These are phyloP conservation scores for Cheilosia variabilis DNA, from an alignment of 2,888 invertebrate genomes.

Conservation along the genomic window DNA sequence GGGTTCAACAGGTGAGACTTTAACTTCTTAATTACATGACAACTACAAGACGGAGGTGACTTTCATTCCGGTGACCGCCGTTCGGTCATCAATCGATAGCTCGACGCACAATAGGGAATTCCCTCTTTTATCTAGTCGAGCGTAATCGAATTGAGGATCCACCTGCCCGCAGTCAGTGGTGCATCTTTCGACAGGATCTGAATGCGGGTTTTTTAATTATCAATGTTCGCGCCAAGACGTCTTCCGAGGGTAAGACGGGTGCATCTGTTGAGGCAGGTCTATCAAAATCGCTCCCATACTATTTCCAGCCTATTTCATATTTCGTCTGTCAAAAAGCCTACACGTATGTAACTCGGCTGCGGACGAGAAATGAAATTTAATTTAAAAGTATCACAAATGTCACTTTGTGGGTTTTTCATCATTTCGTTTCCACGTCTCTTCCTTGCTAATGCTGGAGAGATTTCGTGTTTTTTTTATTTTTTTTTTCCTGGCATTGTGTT, in stretches of 20 bases:
- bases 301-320: too few relatives aligned
- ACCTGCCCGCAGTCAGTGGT: slow-evolving; percentile 51
- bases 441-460: slow-evolving; percentile 11
- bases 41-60: slow-evolving; percentile 37
- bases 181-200: background rate
- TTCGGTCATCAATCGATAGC: slow-evolving; percentile 61
- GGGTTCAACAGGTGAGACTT: slow-evolving; percentile 74
- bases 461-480: slow-evolving; percentile 27
- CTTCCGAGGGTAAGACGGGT: background rate
- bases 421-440: slow-evolving; percentile 33
- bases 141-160: slow-evolving; percentile 52
- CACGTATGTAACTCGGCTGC: background rate
- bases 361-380: slow-evolving; percentile 34
- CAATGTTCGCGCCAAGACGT: slow-evolving; percentile 58
- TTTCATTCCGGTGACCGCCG: slow-evolving; percentile 19
- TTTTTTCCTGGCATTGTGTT: slow-evolving; percentile 50
- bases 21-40: slow-evolving; percentile 74
- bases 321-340: background rate
- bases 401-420: slow-evolving; percentile 40
- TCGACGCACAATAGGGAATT: slow-evolving; percentile 47
- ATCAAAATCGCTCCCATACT: background rate
- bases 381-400: slow-evolving; percentile 65
- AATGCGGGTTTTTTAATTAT: slow-evolving; percentile 18
- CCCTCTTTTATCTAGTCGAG: slow-evolving; percentile 48
- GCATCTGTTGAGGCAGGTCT: slow-evolving; percentile 45